Base-by-base conservation (phyloP, 2,113 vertebrate species). In the Strigops habroptila region DNA sequence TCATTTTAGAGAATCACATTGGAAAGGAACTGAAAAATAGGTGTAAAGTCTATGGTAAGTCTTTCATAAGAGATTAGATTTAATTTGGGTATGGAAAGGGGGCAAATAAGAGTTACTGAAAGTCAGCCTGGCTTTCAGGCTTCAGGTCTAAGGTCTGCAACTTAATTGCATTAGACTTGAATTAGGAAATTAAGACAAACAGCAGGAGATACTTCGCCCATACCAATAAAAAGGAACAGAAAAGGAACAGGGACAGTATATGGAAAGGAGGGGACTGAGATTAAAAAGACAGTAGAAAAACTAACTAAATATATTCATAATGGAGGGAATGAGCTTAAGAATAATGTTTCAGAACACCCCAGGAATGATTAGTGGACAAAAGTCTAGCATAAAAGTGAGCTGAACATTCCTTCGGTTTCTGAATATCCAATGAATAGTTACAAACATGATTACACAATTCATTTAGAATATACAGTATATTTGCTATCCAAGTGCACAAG, bases 141-240 rank as follows among this genome's bases (percentile, higher is more conserved):
- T 89, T 91, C 39, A 75, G 53, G 77, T 96, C 83, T 53, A 91
- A 89, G 91, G 93, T 89, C 90, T 92, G 51, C 73, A 78, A 63
- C 25, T 59, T 55, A 82, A 89, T 94, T 78, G 17, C 43, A 89
- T 89, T 92, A 94, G 43, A 46, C 48, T 59, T 95, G 77, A 95
- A 89, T 92, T 78, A 96, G 43, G 81, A 89, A 81, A 96, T 95
- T 94, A 89, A 91, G 93, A 73, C 22, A 84, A 91, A 76, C 41
- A 82, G 44, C 30, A 60, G 33, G 37, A 57, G 25, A 88, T 35
- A 41, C 19, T 65, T 86, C 22, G 49, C 18, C 13, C 46, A 46
- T 59, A 53, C 7, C 22, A 91, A 63, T 31, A 83, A 65, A 9
- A 69, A 79, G 44, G 7, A 86, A 80, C 4, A 79, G 24, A 71